Evolutionary conservation across 1,140 invertebrate genomes (phyloP), one percentile per base, ranked within the genome.

Genomic region (Camponotus floridanus): DNA sequence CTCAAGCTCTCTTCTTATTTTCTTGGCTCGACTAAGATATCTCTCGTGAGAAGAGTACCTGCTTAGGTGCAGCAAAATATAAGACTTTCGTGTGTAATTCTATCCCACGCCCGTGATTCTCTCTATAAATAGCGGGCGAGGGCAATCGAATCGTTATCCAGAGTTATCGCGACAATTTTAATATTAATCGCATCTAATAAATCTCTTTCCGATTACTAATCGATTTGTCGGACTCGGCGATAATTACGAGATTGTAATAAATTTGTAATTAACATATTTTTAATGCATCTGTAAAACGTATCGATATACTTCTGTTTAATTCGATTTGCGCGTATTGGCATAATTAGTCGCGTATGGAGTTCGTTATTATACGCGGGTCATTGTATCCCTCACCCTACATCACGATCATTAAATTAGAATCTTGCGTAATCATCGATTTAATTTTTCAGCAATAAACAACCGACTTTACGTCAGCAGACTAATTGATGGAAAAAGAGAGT

Each of bases 181-280:
- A 81, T 83, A 62, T 61, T 42, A 73, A 71, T 71, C 62, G 31
- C 26, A 13, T 36, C 76, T 67, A 78, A 62, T 45, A 64, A 80
- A 51, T 13, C 26, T 33, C 18, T 42, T 42, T 18, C 4, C 42
- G 76, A 80, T 80, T 80, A 70, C 8, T 55, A 61, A 70, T 55
- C 76, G 62, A 42, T 13, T 68, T 62, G 31, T 39, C 36, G 39
- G 42, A 18, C 48, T 26, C 5, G 8, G 9, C 31, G 33, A 7
- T 80, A 70, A 70, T 80, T 55, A 55, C 62, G 26, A 51, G 48
- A 36, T 55, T 26, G 33, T 55, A 80, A 79, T 79, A 51, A 79
- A 79, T 39, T 68, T 4, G n/a, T 68, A 79, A 80, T 80, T 70
- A 68, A 80, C 18, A 21, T n/a, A 31, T 70, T 80, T 80, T 80